phyloP scores from a whole-genome alignment of 1,140 invertebrate species.

The Aphelenchoides besseyi region DNA sequence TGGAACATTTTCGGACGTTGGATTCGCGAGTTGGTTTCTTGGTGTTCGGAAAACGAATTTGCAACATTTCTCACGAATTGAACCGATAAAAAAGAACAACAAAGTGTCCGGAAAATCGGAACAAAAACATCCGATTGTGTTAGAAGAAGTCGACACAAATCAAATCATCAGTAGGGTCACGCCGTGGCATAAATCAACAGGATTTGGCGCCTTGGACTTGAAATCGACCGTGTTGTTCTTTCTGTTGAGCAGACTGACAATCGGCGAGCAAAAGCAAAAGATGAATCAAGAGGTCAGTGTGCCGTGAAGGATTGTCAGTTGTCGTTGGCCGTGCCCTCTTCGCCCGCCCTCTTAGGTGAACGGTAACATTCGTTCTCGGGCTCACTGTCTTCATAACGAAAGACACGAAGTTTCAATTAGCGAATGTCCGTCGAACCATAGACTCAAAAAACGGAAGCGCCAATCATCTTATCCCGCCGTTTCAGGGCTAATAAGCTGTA shows the following conservation, averaged over 20 bases:
- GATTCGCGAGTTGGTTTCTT: too few relatives aligned
- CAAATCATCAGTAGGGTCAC: background rate
- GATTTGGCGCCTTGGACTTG: background rate
- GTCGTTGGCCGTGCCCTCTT: too few relatives aligned
- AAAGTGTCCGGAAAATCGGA: background rate
- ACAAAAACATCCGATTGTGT: background rate
- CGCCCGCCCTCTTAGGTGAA: too few relatives aligned
- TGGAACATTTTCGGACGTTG: too few relatives aligned
- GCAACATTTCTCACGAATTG: too few relatives aligned
- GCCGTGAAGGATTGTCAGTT: background rate
- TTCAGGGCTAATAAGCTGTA: too few relatives aligned
- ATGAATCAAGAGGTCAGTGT: background rate
- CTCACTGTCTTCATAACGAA: too few relatives aligned
- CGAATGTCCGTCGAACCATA: too few relatives aligned
- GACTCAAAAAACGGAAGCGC: too few relatives aligned
- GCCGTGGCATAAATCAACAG: conserved; percentile 3
- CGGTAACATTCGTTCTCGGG: too few relatives aligned
- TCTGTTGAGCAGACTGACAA: background rate
- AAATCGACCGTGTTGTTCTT: conserved; percentile 1
- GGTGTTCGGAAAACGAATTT: background rate
- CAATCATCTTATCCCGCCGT: too few relatives aligned
- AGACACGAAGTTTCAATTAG: too few relatives aligned
- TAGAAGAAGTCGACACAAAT: background rate
- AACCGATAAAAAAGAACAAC: background rate
- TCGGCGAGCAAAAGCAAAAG: background rate